Percentiles rank a stretch among this genome's conserved stretches.
Evolutionary conservation across 2,888 invertebrate genomes (phyloP).

Genomic region (Ypsolopha scabrella): DNA sequence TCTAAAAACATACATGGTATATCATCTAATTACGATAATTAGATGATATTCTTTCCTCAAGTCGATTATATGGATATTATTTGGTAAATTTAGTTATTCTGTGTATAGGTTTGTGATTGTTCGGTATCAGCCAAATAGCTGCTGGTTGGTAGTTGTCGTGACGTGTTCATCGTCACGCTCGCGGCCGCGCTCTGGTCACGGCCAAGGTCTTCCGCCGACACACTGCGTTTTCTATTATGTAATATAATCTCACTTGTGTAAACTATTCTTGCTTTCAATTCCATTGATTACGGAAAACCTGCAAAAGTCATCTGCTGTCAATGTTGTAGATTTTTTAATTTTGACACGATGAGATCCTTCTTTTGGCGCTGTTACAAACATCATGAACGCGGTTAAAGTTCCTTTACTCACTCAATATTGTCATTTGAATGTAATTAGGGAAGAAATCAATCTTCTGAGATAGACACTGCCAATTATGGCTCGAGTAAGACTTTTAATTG

Average conservation of each 20-base stretch:
- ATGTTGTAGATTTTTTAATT: too few relatives aligned
- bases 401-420: too few relatives aligned
- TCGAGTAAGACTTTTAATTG: neutral
- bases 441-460: too few relatives aligned
- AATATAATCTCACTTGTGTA: conserved; percentile 18
- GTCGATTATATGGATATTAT: neutral
- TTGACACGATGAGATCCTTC: too few relatives aligned
- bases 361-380: too few relatives aligned
- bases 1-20: too few relatives aligned
- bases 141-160: conserved; percentile 5
- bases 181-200: conserved; percentile 56
- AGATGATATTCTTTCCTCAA: too few relatives aligned
- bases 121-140: neutral
- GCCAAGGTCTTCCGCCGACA: conserved; percentile 56
- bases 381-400: too few relatives aligned
- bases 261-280: neutral
- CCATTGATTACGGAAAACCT: neutral
- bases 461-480: too few relatives aligned
- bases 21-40: too few relatives aligned
- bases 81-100: conserved; percentile 1
- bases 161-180: conserved; percentile 23
- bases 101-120: neutral
- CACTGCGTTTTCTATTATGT: conserved; percentile 45
- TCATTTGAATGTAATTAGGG: too few relatives aligned
- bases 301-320: too few relatives aligned